Evolutionary conservation across 2,113 vertebrate species (phyloP), one percentile per base, ranked within the genome.

Genomic region (Planiliza haematocheilus): DNA sequence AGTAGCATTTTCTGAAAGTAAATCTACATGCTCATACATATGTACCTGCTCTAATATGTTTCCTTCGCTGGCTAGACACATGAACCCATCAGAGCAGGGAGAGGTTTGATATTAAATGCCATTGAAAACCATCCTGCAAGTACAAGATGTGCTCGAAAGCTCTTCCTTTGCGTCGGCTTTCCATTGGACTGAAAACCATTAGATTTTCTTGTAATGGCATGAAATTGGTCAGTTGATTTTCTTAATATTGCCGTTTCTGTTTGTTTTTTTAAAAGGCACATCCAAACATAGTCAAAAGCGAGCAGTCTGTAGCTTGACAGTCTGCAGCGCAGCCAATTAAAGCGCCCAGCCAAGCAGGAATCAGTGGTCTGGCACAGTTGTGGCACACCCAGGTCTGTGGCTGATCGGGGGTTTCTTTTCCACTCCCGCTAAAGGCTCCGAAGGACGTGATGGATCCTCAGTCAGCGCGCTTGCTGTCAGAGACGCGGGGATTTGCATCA

Each of bases 361-460:
- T 68, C n/a, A 51, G 16, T 82, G 87, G 81, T 81, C 81, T 83
- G 76, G 85, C 85, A 78, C 66, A 72, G 24, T 30, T 70, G 83
- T 83, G 87, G 73, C 86, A 79, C 79, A 60, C 57, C 45, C 61
- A 64, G 79, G 69, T 77, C 73, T 79, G 49, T 75, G 81, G 77
- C 82, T 78, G 12, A 45, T 59, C 62, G 6, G 70, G 58, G 53
- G 75, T 79, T 79, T 77, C 79, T 59, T 88, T 48, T 30, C 61
- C 63, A 24, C 68, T 52, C 39, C 69, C 58, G 74, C 16, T 12
- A 76, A 76, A 82, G 70, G 53, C 67, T 66, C 82, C 64, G 85
- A 88, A 76, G 86, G 83, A 87, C 45, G 50, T 89, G 87, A 89
- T 90, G 89, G 88, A 88, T 87, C 79, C 84, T 77, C 86, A 70